Evolutionary conservation across 2,888 invertebrate genomes (phyloP).

Genomic region (Disparrhopalites patrizii): DNA sequence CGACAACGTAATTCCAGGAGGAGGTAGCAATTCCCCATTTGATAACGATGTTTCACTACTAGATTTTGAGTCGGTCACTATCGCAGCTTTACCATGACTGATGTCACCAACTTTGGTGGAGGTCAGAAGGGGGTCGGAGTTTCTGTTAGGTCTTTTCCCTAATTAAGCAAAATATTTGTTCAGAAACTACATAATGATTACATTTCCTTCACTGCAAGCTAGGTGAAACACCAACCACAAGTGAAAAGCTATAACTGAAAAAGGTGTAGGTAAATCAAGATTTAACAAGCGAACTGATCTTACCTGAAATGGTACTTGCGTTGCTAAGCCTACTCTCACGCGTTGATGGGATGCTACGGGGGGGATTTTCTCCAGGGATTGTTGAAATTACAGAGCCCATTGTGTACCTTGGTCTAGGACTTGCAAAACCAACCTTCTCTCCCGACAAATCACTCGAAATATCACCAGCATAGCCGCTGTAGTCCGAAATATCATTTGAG

Average conservation of each 20-base stretch:
- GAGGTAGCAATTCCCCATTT: constrained; percentile 3
- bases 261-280: too few species aligned
- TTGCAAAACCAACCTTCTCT: background rate
- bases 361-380: constrained; percentile 32
- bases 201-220: too few species aligned
- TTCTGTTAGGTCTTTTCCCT: background rate
- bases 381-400: constrained; percentile 30
- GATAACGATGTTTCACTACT: constrained; percentile 6
- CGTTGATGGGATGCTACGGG: background rate
- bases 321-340: background rate
- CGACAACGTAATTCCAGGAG: background rate
- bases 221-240: too few species aligned
- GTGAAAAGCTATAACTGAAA: too few species aligned
- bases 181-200: too few species aligned
- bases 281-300: too few species aligned
- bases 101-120: constrained; percentile 34
- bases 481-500: constrained; percentile 15
- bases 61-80: background rate
- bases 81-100: background rate
- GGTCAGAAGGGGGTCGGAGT: constrained; percentile 30
- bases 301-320: too few species aligned
- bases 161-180: too few species aligned
- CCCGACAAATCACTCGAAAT: constrained; percentile 35
- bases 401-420: constrained; percentile 30
- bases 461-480: constrained; percentile 40